These are phyloP conservation scores for Blomia tropicalis DNA, from an alignment of 2,888 invertebrate species.

Conservation along the genomic window DNA sequence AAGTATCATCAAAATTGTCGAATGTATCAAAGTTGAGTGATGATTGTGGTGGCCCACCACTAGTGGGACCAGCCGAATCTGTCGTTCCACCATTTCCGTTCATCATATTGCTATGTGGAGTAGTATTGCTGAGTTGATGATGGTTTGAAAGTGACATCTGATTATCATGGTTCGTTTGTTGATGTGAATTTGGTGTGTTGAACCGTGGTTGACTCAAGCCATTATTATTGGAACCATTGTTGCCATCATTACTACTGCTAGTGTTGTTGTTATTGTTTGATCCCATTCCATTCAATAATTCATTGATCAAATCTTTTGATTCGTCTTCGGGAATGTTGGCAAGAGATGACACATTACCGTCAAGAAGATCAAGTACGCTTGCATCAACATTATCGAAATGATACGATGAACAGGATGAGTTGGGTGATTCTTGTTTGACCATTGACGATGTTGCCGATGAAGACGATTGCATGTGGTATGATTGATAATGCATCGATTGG, in stretches of 20 bases:
- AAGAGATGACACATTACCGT: too few species aligned
- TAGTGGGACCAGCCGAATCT: too few species aligned
- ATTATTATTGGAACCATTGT: background rate
- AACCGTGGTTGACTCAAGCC: background rate
- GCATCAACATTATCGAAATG: background rate
- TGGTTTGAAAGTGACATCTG: background rate
- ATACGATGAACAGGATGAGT: background rate
- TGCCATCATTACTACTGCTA: background rate
- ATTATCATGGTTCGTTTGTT: background rate
- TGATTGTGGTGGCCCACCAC: too few species aligned
- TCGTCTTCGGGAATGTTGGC: background rate
- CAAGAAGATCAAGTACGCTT: background rate
- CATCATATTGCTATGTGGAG: background rate
- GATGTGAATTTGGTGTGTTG: background rate
- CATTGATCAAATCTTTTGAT: background rate
- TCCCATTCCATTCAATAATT: background rate
- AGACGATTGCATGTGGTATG: too few species aligned
- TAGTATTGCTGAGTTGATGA: too few species aligned
- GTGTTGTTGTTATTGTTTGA: background rate
- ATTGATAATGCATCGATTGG: constrained; percentile 3
- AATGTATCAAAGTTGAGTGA: constrained; percentile 6
- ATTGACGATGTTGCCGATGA: background rate
- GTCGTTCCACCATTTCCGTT: too few species aligned
- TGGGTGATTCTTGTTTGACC: background rate
- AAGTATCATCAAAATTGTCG: constrained; percentile 1